Conservation (phyloP, 2,888 invertebrate genomes). For the Leptodirus hochenwartii region DNA sequence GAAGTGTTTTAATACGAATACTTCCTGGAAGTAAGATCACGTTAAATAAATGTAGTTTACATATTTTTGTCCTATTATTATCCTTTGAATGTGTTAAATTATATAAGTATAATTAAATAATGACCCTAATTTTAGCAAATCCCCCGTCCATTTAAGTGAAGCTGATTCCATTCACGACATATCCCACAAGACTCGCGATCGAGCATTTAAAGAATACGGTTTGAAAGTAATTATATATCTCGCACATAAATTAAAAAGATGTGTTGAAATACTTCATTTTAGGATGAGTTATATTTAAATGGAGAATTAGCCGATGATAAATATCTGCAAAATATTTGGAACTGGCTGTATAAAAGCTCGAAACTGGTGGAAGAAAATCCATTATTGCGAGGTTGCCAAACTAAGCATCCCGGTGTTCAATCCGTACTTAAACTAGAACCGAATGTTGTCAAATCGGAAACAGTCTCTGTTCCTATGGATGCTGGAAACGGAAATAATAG, state of each 20-base stretch:
- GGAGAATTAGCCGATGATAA: constrained; percentile 60
- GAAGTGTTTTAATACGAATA: constrained; percentile 36
- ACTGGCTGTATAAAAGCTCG: constrained; percentile 57
- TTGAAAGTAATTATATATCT: constrained; percentile 40
- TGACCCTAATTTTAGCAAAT: too few relatives aligned
- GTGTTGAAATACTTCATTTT: too few relatives aligned
- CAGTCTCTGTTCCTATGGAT: constrained; percentile 40
- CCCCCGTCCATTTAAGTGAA: too few relatives aligned
- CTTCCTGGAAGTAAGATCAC: too few relatives aligned
- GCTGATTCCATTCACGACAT: constrained; percentile 46
- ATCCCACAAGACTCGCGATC: constrained; percentile 48
- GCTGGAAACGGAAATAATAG: constrained; percentile 34
- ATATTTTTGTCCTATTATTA: too few relatives aligned
- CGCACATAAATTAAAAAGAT: constrained; percentile 2
- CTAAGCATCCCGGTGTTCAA: constrained; percentile 43
- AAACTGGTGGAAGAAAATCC: constrained; percentile 49
- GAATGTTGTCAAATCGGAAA: constrained; percentile 36
- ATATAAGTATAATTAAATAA: too few relatives aligned
- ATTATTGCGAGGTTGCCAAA: constrained; percentile 32
- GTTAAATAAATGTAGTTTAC: too few relatives aligned
- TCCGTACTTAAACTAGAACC: constrained; percentile 35
- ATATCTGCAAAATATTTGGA: constrained; percentile 64
- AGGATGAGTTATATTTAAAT: constrained; percentile 62
- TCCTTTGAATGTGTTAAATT: too few relatives aligned
- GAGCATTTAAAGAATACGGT: constrained; percentile 61